Percentiles rank a stretch among this genome's conserved stretches.
Conservation (phyloP, 2,888 invertebrate species). For the Acleris cristana region DNA sequence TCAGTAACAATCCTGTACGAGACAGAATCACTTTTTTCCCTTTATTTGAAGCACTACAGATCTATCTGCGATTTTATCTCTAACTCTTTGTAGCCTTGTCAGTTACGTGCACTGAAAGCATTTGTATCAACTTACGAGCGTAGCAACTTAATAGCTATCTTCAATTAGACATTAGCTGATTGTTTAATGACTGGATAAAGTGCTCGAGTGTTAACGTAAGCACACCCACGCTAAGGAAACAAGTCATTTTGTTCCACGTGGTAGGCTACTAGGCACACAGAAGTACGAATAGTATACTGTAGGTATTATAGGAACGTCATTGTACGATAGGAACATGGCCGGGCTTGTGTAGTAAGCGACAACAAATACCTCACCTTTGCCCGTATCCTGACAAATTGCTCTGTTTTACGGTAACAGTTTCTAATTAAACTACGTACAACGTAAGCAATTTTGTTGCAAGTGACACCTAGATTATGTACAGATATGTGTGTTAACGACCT, state of each 20-base stretch:
- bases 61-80: not conserved
- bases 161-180: slow-evolving; percentile 14
- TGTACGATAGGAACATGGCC: not conserved
- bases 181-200: slow-evolving; percentile 21
- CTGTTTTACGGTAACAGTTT: slow-evolving; percentile 40
- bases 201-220: slow-evolving; percentile 11
- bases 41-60: too few relatives aligned
- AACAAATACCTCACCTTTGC: slow-evolving; percentile 31
- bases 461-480: not conserved
- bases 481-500: not conserved
- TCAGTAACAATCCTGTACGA: too few relatives aligned
- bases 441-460: slow-evolving; percentile 10
- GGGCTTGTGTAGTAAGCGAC: slow-evolving; percentile 17
- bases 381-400: slow-evolving; percentile 42
- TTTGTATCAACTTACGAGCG: not conserved
- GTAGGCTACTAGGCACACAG: not conserved
- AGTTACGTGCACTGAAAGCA: not conserved
- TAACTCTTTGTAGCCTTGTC: not conserved
- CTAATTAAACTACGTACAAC: slow-evolving; percentile 43
- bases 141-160: not conserved
- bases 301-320: not conserved
- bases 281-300: too few relatives aligned
- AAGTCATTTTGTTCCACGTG: slow-evolving; percentile 12
- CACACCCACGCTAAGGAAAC: slow-evolving; percentile 15
- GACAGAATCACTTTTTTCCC: too few relatives aligned